A percentile compares a stretch with the other conserved stretches of the same genome.
These are phyloP conservation scores for Miichthys miiuy DNA, from an alignment of 2,797 vertebrate species.

Conservation along the genomic window DNA sequence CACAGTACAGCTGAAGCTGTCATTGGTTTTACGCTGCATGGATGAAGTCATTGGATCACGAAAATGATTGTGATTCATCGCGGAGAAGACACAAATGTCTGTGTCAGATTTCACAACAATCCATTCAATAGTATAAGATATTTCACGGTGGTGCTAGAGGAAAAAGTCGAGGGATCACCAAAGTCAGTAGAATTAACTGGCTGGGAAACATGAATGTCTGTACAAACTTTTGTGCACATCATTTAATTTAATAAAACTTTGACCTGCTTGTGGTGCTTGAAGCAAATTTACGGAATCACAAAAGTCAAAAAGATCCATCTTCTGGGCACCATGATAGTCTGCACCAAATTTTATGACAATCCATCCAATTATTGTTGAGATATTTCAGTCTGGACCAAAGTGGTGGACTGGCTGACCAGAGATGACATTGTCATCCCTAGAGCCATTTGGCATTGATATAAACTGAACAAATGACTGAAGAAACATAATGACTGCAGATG, in stretches of 20 bases:
- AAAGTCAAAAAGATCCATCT: neutral
- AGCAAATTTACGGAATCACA: neutral
- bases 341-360: neutral
- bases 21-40: no score
- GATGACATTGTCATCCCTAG: neutral
- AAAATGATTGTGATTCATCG: neutral
- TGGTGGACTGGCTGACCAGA: neutral
- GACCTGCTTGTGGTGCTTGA: no score
- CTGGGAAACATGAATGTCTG: no score
- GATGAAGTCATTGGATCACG: no score
- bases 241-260: no score
- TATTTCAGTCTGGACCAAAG: neutral
- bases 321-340: neutral
- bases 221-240: no score
- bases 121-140: no score
- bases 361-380: neutral
- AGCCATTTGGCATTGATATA: neutral
- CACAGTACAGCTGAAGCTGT: neutral
- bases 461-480: neutral
- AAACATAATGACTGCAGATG: neutral
- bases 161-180: neutral
- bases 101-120: neutral
- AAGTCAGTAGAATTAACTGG: neutral
- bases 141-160: neutral
- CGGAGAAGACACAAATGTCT: neutral